Conservation (phyloP, 1,140 invertebrate genomes). For the Mactra quadrangularis region DNA sequence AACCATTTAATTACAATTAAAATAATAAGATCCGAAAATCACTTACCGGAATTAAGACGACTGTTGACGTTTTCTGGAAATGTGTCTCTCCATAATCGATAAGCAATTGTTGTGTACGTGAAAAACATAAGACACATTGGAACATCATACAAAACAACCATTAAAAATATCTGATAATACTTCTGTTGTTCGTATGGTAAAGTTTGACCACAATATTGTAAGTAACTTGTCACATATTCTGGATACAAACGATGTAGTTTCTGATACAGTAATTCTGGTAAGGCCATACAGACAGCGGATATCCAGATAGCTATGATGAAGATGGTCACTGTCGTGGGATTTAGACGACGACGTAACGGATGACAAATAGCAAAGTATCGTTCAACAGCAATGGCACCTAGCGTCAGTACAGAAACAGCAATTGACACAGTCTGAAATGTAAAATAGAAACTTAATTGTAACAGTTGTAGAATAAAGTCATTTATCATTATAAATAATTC, state of each 20-base stretch:
- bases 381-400: constrained; percentile 95
- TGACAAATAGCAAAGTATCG: constrained; percentile 96
- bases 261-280: constrained; percentile 71
- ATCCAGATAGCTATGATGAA: constrained; percentile 91
- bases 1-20: too few species aligned
- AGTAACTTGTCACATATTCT: constrained; percentile 56
- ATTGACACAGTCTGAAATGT: constrained; percentile 91
- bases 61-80: constrained; percentile 8
- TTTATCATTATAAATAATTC: too few species aligned
- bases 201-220: constrained; percentile 39
- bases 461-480: too few species aligned
- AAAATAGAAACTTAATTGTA: too few species aligned
- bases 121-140: constrained; percentile 66
- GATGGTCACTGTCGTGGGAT: constrained; percentile 89
- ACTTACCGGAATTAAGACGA: constrained; percentile 11
- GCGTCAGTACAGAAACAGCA: constrained; percentile 93
- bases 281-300: constrained; percentile 87
- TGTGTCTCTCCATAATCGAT: constrained; percentile 35
- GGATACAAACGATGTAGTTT: constrained; percentile 57
- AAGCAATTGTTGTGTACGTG: constrained; percentile 31
- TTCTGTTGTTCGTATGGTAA: constrained; percentile 76
- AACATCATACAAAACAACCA: constrained; percentile 77
- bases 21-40: too few species aligned
- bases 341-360: constrained; percentile 90
- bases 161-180: constrained; percentile 88